phyloP scores from a whole-genome alignment of 1,140 invertebrate genomes.

The Papilio machaon region DNA sequence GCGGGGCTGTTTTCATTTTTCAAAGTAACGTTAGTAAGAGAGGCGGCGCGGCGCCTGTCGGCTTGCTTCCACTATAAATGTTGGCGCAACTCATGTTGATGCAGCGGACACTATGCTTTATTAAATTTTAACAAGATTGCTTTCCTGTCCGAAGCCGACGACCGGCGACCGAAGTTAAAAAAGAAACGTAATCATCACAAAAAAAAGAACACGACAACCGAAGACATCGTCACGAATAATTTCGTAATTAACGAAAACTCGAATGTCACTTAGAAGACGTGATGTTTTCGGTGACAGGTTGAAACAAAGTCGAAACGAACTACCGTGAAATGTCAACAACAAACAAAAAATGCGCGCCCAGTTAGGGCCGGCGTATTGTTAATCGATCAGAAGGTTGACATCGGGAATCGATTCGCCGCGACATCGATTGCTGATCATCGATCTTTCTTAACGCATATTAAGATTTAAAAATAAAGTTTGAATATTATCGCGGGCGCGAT shows the following conservation, averaged over 20 bases:
- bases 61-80: constrained; percentile 41
- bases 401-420: constrained; percentile 30
- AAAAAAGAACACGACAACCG: background rate
- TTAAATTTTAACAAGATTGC: constrained; percentile 52
- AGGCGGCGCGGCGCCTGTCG: constrained; percentile 44
- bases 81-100: constrained; percentile 27
- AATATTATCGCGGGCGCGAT: constrained; percentile 37
- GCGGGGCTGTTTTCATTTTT: constrained; percentile 65
- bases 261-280: background rate
- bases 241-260: constrained; percentile 16
- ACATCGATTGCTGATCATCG: constrained; percentile 16
- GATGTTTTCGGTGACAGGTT: constrained; percentile 15
- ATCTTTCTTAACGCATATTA: constrained; percentile 12
- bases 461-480: constrained; percentile 17
- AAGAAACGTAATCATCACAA: background rate
- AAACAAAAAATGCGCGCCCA: constrained; percentile 16
- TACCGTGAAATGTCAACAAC: constrained; percentile 12
- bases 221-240: background rate
- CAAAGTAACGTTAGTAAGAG: constrained; percentile 61
- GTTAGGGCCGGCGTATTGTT: constrained; percentile 14
- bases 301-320: constrained; percentile 18
- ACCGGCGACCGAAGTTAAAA: background rate
- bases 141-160: constrained; percentile 33
- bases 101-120: constrained; percentile 45
- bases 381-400: constrained; percentile 33